Evolutionary conservation across 2,888 invertebrate species (phyloP), one percentile per base, ranked within the genome.

Genomic region (Cremastinae sp.): DNA sequence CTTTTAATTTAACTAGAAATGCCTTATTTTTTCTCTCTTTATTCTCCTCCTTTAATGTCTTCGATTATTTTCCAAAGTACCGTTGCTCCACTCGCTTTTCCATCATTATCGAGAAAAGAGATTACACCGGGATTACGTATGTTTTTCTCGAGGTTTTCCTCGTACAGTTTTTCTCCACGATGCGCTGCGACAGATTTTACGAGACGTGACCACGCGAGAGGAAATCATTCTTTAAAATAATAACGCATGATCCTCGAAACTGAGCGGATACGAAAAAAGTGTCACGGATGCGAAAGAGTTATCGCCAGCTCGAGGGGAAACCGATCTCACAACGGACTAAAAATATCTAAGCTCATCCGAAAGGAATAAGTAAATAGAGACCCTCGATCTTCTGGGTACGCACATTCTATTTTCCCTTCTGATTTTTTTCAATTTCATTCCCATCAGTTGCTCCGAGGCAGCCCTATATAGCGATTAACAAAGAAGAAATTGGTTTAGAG

Each of bases 401-500:
- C 64, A 53, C 62, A 49, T 71, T 53, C 71, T 62, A 53, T 66
- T 54, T 58, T 54, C 69, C 43, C 61, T 41, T 49, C 54, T 38
- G 49, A 20, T 22, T 28, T 41, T 20, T 28, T 38, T 70, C 45
- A 34, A 8, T n/a, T 28, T 69, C 59, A 14, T 45, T 51, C 62
- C 36, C 59, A n/a, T 64, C 69, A 34, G 38, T 20, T 22, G 62
- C 62, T 51, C 51, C n/a, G 79, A 78, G 74, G 34, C 41, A 28
- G 16, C 36, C 5, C 5, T 28, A 28, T 70, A 76, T 68, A 36
- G 58, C 69, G 64, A 78, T 53, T 10, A 43, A 65, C 34, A 51
- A 71, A 71, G 70, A 75, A 47, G 75, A 71, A 76, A 71, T 71
- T 65, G 66, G 71, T 78, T 75, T 58, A 70, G 58, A 41, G 38